Percentiles rank a stretch among this genome's conserved stretches.
These are phyloP conservation scores for Drosophila nebulosa DNA, from an alignment of 1,140 invertebrate genomes.

Conservation along the genomic window DNA sequence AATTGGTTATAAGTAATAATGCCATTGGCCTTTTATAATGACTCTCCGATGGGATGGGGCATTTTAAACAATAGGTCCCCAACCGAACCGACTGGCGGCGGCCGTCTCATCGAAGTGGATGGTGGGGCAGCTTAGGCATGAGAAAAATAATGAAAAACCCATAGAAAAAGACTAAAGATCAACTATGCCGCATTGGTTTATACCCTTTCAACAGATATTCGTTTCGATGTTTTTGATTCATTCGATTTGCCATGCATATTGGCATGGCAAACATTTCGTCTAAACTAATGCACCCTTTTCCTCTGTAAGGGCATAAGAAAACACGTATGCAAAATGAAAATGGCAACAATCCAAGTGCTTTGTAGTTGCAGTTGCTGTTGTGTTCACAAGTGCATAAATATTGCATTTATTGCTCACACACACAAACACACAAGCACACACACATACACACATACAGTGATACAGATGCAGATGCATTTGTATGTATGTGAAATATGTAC, in stretches of 20 bases:
- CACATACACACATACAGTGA: not conserved
- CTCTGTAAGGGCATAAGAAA: not conserved
- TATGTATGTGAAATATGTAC: constrained; percentile 2
- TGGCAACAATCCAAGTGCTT: constrained; percentile 9
- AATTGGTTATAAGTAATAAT: constrained; percentile 9
- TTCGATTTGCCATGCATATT: too few relatives aligned
- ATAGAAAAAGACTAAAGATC: not conserved
- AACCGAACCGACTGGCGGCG: not conserved
- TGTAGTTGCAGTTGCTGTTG: not conserved
- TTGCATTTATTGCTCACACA: constrained; percentile 22
- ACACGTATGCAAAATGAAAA: not conserved
- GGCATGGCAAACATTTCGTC: not conserved
- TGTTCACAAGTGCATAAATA: constrained; percentile 27
- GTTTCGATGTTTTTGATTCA: too few relatives aligned
- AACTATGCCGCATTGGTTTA: not conserved
- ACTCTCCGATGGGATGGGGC: not conserved
- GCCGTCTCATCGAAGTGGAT: not conserved
- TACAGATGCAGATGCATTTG: not conserved
- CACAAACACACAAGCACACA: not conserved
- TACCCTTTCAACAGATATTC: not conserved
- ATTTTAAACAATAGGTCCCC: constrained; percentile 4
- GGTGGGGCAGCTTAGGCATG: not conserved
- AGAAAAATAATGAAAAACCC: not conserved
- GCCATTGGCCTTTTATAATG: constrained; percentile 6
- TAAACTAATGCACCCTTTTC: not conserved